phyloP scores from a whole-genome alignment of 2,888 invertebrate species.

The Nemoura dubitans region DNA sequence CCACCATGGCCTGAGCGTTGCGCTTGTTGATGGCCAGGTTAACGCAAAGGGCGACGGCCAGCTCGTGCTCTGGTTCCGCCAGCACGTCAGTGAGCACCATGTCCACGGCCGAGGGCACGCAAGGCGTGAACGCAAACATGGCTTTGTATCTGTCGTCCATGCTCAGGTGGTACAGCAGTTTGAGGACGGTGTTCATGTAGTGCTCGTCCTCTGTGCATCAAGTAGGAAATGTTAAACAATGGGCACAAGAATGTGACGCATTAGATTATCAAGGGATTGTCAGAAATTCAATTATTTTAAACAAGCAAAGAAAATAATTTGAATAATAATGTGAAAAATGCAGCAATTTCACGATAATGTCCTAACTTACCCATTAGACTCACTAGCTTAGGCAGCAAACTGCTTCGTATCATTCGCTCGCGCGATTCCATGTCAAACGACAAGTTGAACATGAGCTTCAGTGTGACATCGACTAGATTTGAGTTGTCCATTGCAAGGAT shows the following conservation, averaged over 20 bases:
- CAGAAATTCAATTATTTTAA: too few species aligned
- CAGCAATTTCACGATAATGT: too few species aligned
- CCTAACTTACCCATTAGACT: conserved; percentile 82
- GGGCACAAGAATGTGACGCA: too few species aligned
- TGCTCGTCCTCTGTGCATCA: conserved; percentile 72
- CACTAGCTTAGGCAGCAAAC: conserved; percentile 89
- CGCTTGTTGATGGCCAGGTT: conserved; percentile 91
- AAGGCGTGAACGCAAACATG: conserved; percentile 93
- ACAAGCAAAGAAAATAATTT: too few species aligned
- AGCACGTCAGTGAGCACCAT: conserved; percentile 79
- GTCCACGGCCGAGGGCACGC: conserved; percentile 84
- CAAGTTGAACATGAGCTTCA: conserved; percentile 92
- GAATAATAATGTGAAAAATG: too few species aligned
- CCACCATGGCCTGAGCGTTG: conserved; percentile 91
- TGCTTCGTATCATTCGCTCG: conserved; percentile 88
- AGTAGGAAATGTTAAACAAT: not conserved
- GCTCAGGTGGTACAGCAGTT: conserved; percentile 91
- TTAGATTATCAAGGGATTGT: too few species aligned
- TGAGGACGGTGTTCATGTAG: conserved; percentile 80
- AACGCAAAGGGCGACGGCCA: conserved; percentile 83
- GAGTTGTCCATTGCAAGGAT: conserved; percentile 73
- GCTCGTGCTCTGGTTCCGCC: conserved; percentile 71
- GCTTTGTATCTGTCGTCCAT: conserved; percentile 94
- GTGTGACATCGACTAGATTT: conserved; percentile 81
- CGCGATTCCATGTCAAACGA: conserved; percentile 92